Percentiles rank a stretch among this genome's conserved stretches.
Conservation (phyloP, 2,888 invertebrate genomes). For the Nasonia oneida region DNA sequence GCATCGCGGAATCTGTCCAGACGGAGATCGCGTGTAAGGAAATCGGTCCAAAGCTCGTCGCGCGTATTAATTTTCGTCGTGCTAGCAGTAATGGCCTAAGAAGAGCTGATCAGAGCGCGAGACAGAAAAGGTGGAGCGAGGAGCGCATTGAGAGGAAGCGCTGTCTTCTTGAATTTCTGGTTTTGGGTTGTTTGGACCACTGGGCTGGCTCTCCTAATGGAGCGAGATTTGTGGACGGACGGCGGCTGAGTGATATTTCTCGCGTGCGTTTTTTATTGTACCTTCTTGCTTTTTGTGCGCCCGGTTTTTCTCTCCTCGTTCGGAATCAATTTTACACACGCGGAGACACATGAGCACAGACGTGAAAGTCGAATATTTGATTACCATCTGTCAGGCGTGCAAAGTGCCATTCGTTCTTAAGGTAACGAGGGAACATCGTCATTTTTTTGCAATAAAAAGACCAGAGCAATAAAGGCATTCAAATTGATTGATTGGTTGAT, state of each 20-base stretch:
- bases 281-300: background rate
- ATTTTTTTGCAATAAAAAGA: slow-evolving; percentile 32
- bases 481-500: slow-evolving; percentile 50
- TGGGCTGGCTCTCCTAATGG: slow-evolving; percentile 33
- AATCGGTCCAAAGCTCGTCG: slow-evolving; percentile 38
- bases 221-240: slow-evolving; percentile 24
- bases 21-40: slow-evolving; percentile 42
- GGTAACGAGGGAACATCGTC: slow-evolving; percentile 15
- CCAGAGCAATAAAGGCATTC: slow-evolving; percentile 24
- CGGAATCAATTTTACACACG: slow-evolving; percentile 26
- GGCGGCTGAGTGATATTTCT: slow-evolving; percentile 12
- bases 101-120: slow-evolving; percentile 19
- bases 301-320: background rate
- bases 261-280: background rate
- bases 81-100: slow-evolving; percentile 46
- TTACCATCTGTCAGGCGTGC: slow-evolving; percentile 20
- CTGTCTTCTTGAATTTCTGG: slow-evolving; percentile 47
- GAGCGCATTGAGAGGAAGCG: background rate
- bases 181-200: slow-evolving; percentile 28
- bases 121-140: slow-evolving; percentile 60
- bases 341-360: background rate
- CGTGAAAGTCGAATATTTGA: slow-evolving; percentile 30
- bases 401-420: slow-evolving; percentile 8
- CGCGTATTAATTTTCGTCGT: slow-evolving; percentile 40
- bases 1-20: slow-evolving; percentile 36